Conservation (phyloP, 2,888 invertebrate genomes). For the Griposia aprilina region DNA sequence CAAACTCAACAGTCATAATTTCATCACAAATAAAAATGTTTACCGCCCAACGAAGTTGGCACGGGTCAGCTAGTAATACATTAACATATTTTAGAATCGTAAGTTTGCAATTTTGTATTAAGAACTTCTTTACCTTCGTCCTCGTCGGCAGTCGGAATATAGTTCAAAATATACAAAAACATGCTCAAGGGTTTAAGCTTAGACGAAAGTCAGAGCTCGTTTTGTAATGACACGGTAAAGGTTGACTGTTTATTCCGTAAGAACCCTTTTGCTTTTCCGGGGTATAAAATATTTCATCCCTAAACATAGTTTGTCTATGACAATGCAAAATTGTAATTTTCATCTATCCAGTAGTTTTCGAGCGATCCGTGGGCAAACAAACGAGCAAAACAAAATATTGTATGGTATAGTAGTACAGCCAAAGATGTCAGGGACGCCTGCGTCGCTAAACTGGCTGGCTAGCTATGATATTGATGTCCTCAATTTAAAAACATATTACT, state of each 20-base stretch:
- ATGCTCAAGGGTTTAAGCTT: background rate
- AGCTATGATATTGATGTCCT: background rate
- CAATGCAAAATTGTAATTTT: background rate
- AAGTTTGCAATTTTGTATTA: background rate
- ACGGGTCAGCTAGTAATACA: too few relatives aligned
- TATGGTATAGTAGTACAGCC: background rate
- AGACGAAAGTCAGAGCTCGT: background rate
- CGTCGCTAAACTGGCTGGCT: background rate
- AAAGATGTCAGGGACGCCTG: background rate
- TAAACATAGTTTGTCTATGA: background rate
- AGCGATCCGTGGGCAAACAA: background rate
- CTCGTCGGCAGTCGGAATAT: background rate
- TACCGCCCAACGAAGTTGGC: too few relatives aligned
- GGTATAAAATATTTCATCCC: background rate
- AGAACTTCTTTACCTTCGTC: background rate
- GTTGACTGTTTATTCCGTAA: background rate
- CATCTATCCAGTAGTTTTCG: background rate
- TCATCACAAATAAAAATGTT: too few relatives aligned
- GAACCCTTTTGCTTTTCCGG: background rate
- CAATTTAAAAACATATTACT: background rate
- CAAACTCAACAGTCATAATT: too few relatives aligned
- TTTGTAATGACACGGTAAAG: background rate
- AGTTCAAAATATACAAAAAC: constrained; percentile 3
- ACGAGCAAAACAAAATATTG: too few relatives aligned
- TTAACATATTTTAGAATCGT: too few relatives aligned